Percentiles rank a stretch among this genome's conserved stretches.
Evolutionary conservation across 2,113 vertebrate species (phyloP).

Genomic region (Osmerus mordax): DNA sequence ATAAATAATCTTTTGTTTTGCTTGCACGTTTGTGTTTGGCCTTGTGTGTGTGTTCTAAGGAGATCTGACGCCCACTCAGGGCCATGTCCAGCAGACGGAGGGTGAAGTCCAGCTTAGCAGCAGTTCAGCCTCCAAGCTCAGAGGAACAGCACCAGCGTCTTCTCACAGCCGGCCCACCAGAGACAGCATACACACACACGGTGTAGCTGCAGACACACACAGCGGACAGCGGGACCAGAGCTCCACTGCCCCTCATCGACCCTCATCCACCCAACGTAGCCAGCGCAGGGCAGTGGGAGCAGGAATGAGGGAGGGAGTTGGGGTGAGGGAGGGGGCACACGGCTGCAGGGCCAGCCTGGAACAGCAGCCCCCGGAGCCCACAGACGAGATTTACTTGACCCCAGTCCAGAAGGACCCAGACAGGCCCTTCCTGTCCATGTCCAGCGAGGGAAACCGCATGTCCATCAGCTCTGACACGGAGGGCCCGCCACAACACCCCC

Average conservation of each 20-base stretch:
- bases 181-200: background rate
- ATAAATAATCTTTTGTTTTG: slow-evolving; percentile 52
- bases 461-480: slow-evolving; percentile 93
- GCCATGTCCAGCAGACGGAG: slow-evolving; percentile 83
- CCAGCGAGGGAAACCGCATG: slow-evolving; percentile 89
- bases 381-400: slow-evolving; percentile 82
- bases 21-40: slow-evolving; percentile 20
- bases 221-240: slow-evolving; percentile 43
- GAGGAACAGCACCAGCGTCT: slow-evolving; percentile 13
- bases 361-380: slow-evolving; percentile 75
- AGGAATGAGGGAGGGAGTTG: slow-evolving; percentile 20
- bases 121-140: slow-evolving; percentile 59
- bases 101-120: slow-evolving; percentile 80
- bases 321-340: background rate
- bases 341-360: slow-evolving; percentile 48
- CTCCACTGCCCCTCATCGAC: background rate
- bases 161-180: background rate
- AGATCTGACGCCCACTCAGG: slow-evolving; percentile 76
- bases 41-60: slow-evolving; percentile 62
- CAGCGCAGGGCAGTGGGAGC: slow-evolving; percentile 40
- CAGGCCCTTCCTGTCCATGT: slow-evolving; percentile 79
- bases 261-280: slow-evolving; percentile 19
- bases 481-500: slow-evolving; percentile 67
- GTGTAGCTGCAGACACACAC: slow-evolving; percentile 27
- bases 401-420: slow-evolving; percentile 79